Evolutionary conservation across 2,797 vertebrate species (phyloP).

Genomic region (Eremophila alpestris): DNA sequence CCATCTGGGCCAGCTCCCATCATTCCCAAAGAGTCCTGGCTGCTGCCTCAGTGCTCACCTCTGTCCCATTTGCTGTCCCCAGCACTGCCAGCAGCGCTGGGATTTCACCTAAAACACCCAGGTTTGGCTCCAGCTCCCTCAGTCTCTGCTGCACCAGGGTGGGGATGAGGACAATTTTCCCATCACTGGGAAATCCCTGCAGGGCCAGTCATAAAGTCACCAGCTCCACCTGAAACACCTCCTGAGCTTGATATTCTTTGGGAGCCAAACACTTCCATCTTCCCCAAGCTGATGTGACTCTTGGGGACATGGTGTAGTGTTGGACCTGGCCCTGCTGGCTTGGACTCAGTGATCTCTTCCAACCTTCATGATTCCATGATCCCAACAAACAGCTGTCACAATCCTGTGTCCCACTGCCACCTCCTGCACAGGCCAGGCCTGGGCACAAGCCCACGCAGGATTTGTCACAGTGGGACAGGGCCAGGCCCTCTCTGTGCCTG

Average conservation of each 20-base stretch:
- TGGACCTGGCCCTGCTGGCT: not conserved
- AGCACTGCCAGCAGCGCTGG: not conserved
- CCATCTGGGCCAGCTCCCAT: not conserved
- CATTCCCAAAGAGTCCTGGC: not conserved
- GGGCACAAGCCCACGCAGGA: fast-evolving
- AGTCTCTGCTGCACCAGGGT: fast-evolving
- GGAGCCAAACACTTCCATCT: fast-evolving
- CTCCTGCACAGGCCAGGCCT: not conserved
- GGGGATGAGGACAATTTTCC: not conserved
- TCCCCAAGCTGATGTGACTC: fast-evolving
- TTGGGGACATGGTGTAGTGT: fast-evolving
- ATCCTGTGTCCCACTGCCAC: fast-evolving
- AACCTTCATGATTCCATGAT: fast-evolving
- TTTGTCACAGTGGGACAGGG: not conserved
- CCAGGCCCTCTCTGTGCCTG: not conserved
- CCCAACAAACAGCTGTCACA: fast-evolving
- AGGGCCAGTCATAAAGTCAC: fast-evolving
- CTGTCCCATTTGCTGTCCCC: not conserved
- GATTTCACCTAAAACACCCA: not conserved
- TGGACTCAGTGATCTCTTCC: not conserved
- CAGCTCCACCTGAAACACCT: not conserved
- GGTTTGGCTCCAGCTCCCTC: not conserved
- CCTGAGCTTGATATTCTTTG: not conserved
- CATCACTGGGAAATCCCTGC: not conserved
- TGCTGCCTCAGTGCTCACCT: not conserved